Conservation (phyloP, 2,113 vertebrate species). For the Tympanuchus pallidicinctus region DNA sequence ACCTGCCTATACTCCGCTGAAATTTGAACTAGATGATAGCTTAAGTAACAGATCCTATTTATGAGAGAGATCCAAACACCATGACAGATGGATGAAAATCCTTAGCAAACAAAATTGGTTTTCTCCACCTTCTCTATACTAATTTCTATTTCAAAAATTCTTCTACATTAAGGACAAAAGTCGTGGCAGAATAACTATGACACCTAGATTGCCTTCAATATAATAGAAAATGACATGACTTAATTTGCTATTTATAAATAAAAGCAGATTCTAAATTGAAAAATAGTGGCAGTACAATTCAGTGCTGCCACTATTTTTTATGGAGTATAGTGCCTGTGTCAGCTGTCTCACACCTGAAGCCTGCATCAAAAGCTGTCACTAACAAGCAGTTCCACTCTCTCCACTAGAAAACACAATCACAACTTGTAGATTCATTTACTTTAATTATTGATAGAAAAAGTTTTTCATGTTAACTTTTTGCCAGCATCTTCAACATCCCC, state of each 20-base stretch:
- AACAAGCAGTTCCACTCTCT: neutral
- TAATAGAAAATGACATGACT: neutral
- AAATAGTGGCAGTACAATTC: neutral
- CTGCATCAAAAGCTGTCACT: neutral
- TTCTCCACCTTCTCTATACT: neutral
- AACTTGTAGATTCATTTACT: neutral
- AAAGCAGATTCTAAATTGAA: neutral
- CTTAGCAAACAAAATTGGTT: neutral
- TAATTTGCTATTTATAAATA: constrained; percentile 19
- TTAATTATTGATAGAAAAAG: neutral
- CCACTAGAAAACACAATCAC: neutral
- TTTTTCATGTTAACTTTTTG: neutral
- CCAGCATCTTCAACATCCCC: neutral
- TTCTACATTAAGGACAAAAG: neutral
- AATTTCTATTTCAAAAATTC: neutral
- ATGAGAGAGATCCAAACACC: neutral
- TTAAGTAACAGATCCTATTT: neutral
- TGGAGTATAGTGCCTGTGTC: neutral
- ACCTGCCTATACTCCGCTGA: neutral
- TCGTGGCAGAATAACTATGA: neutral
- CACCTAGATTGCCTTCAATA: neutral
- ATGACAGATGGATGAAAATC: neutral
- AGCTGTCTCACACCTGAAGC: neutral
- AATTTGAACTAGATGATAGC: neutral
- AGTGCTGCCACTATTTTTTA: neutral